phyloP scores from a whole-genome alignment of 2,888 invertebrate species.

The Deroplatys truncata region DNA sequence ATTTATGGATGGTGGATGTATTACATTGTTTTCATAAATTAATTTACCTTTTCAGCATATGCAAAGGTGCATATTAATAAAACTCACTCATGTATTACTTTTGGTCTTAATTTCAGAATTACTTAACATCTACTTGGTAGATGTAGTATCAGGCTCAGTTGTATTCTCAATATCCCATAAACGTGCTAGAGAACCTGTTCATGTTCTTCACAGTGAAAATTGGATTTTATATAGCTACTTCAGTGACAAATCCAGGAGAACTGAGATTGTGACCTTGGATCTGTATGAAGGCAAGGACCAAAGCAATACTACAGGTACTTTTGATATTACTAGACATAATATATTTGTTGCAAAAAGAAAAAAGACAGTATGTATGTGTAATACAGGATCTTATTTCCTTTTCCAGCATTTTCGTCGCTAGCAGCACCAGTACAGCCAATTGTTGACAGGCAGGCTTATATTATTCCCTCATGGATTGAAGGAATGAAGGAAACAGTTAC shows the following conservation, averaged over 20 bases:
- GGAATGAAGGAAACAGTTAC: slow-evolving; percentile 85
- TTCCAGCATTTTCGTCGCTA: slow-evolving; percentile 78
- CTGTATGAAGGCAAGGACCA: slow-evolving; percentile 90
- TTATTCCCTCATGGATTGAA: slow-evolving; percentile 73
- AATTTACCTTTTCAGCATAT: too few relatives aligned
- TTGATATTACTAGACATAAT: background rate
- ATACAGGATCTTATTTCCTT: slow-evolving; percentile 2
- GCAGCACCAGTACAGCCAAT: slow-evolving; percentile 67
- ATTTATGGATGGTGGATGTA: too few relatives aligned
- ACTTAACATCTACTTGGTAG: slow-evolving; percentile 81
- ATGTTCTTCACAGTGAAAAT: slow-evolving; percentile 93
- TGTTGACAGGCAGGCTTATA: slow-evolving; percentile 81
- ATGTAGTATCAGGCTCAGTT: slow-evolving; percentile 85
- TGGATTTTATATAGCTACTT: slow-evolving; percentile 92
- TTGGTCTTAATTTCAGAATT: slow-evolving; percentile 52
- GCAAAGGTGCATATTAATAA: too few relatives aligned
- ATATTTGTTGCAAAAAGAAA: background rate
- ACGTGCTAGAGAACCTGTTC: slow-evolving; percentile 76
- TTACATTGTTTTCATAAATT: too few relatives aligned
- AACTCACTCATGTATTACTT: too few relatives aligned
- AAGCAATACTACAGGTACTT: slow-evolving; percentile 63
- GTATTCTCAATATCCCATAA: slow-evolving; percentile 82
- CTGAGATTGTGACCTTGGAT: slow-evolving; percentile 90
- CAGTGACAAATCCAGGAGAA: slow-evolving; percentile 88
- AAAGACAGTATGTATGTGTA: background rate